phyloP scores from a whole-genome alignment of 2,797 vertebrate species.

The Chrysocyon brachyurus region DNA sequence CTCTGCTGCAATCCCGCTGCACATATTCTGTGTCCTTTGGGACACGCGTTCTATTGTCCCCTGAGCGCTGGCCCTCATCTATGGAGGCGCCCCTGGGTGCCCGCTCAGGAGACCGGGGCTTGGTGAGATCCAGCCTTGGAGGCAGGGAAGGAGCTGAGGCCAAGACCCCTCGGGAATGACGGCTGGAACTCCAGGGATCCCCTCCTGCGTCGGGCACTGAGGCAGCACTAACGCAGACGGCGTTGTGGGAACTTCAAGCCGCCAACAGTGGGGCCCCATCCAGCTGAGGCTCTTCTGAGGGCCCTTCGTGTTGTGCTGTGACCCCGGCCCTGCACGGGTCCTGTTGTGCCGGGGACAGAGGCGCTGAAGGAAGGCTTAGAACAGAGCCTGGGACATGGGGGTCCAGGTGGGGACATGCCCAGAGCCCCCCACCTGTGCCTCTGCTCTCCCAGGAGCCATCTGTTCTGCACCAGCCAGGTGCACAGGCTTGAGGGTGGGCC shows the following conservation, averaged over 20 bases:
- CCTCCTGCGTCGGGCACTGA: accelerated
- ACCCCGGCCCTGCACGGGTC: accelerated
- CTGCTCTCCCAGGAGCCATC: background rate
- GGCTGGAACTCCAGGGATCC: accelerated
- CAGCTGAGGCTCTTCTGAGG: accelerated
- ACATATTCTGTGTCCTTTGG: background rate
- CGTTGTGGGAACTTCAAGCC: accelerated
- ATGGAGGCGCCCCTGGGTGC: background rate
- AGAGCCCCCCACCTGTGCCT: background rate
- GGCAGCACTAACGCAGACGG: accelerated
- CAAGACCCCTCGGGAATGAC: accelerated
- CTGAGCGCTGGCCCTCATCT: accelerated
- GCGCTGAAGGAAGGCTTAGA: accelerated
- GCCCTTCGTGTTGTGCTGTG: too few species aligned
- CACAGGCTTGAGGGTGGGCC: accelerated
- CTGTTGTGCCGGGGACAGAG: background rate
- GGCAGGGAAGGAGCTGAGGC: accelerated
- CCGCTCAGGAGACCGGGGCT: accelerated
- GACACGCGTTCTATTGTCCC: accelerated
- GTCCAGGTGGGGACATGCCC: background rate
- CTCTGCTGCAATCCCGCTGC: accelerated
- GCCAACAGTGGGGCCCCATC: accelerated
- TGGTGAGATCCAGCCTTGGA: background rate
- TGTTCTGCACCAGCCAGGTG: background rate
- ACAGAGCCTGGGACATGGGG: accelerated